A percentile compares a stretch with the other conserved stretches of the same genome.
These are phyloP conservation scores for Distichodus sexfasciatus DNA, from an alignment of 2,797 vertebrate genomes.

Conservation along the genomic window DNA sequence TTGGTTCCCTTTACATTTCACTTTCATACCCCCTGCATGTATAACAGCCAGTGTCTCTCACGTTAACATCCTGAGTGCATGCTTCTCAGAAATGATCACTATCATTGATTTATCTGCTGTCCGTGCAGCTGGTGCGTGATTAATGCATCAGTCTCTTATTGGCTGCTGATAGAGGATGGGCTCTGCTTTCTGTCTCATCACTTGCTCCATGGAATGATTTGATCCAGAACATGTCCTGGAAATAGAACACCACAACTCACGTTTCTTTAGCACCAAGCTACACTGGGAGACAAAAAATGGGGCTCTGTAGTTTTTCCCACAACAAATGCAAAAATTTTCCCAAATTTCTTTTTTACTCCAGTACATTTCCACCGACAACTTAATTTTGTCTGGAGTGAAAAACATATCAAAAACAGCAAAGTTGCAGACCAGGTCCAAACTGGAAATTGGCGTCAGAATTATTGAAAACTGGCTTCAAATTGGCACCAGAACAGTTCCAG, in stretches of 20 bases:
- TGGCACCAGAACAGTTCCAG: too few relatives aligned
- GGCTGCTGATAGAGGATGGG: slow-evolving; percentile 36
- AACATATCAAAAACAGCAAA: too few relatives aligned
- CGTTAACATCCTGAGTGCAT: slow-evolving; percentile 17
- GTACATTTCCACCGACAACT: too few relatives aligned
- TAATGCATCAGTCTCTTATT: slow-evolving; percentile 48
- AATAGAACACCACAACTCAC: background rate
- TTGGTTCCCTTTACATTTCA: background rate
- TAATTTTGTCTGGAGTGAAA: too few relatives aligned
- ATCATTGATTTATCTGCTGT: slow-evolving; percentile 47
- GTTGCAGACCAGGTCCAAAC: too few relatives aligned
- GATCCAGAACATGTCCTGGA: slow-evolving; percentile 7
- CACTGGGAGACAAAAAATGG: too few relatives aligned
- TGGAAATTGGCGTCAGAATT: too few relatives aligned
- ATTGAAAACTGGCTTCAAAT: too few relatives aligned
- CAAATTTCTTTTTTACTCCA: too few relatives aligned
- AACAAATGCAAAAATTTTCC: background rate
- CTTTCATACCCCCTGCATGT: slow-evolving; percentile 2
- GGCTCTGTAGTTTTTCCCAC: too few relatives aligned
- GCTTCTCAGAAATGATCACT: slow-evolving; percentile 36
- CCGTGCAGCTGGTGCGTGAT: slow-evolving; percentile 24
- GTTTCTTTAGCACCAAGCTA: slow-evolving; percentile 18
- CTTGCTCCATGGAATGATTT: slow-evolving; percentile 18
- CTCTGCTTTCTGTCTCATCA: slow-evolving; percentile 47
- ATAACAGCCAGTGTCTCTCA: background rate